Percentiles rank a stretch among this genome's conserved stretches.
Conservation (phyloP, 2,113 vertebrate genomes). For the Lota lota region DNA sequence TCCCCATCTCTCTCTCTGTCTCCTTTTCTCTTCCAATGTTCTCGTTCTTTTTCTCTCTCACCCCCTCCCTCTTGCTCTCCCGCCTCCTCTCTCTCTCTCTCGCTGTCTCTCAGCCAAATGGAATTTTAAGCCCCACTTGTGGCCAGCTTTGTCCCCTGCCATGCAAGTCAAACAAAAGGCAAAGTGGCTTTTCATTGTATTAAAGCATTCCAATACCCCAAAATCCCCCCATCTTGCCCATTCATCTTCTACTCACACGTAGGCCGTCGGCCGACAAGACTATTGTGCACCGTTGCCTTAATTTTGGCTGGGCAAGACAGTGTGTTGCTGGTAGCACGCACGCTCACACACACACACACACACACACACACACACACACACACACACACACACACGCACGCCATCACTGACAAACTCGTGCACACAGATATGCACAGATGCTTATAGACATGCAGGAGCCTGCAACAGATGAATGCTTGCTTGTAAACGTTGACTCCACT, state of each 20-base stretch:
- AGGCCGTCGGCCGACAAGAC: no score
- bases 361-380: no score
- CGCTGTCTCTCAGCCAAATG: conserved; percentile 35
- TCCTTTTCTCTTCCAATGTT: no score
- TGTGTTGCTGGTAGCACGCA: no score
- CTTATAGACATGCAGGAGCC: neutral
- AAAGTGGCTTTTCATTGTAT: conserved; percentile 59
- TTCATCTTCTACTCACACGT: conserved; percentile 20
- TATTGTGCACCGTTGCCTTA: no score
- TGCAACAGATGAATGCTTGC: neutral
- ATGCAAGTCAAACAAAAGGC: conserved; percentile 59
- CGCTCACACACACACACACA: no score
- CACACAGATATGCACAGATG: neutral
- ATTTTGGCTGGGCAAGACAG: no score
- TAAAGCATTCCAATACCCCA: conserved; percentile 21
- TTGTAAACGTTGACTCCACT: neutral
- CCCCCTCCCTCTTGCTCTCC: no score
- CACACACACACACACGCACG: no score
- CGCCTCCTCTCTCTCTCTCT: no score
- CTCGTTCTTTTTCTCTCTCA: no score
- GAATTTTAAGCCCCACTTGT: conserved; percentile 70
- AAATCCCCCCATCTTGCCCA: conserved; percentile 19
- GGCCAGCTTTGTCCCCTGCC: conserved; percentile 40
- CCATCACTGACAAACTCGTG: neutral
- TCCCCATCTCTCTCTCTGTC: no score